These are phyloP conservation scores for Agrotis clavis DNA, from an alignment of 2,888 invertebrate species.

Conservation along the genomic window DNA sequence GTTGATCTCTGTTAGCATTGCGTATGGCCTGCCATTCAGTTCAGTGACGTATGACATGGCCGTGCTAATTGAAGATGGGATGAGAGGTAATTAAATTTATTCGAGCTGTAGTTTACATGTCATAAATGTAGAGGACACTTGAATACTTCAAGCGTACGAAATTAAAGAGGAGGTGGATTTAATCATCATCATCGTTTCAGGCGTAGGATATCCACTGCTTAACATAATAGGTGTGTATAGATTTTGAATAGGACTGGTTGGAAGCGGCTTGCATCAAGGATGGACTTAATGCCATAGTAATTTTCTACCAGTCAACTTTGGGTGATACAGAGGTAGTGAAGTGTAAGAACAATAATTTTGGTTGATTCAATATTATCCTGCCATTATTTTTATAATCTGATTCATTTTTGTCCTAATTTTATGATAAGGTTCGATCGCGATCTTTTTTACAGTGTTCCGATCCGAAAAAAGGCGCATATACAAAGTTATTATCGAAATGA, in stretches of 20 bases:
- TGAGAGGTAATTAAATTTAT: neutral
- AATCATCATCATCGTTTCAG: too few relatives aligned
- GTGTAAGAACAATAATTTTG: too few relatives aligned
- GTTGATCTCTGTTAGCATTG: constrained; percentile 37
- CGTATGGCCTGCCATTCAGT: constrained; percentile 6
- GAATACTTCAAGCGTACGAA: too few relatives aligned
- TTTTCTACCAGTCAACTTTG: too few relatives aligned
- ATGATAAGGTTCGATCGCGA: neutral
- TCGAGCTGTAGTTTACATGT: neutral
- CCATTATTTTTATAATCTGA: neutral
- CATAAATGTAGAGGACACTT: too few relatives aligned
- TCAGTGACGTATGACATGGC: neutral
- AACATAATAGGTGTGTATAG: too few relatives aligned
- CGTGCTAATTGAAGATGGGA: neutral
- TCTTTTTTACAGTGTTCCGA: neutral
- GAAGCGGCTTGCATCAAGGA: too few relatives aligned
- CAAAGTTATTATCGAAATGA: neutral
- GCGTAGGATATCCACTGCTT: too few relatives aligned
- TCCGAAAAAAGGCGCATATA: neutral
- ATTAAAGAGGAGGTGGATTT: too few relatives aligned
- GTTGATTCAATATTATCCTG: neutral
- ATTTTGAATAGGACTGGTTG: too few relatives aligned
- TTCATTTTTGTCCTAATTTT: neutral
- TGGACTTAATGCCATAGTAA: too few relatives aligned
- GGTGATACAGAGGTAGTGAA: too few relatives aligned